These are phyloP conservation scores for Halictus rubicundus DNA, from an alignment of 1,140 invertebrate species.

Conservation along the genomic window DNA sequence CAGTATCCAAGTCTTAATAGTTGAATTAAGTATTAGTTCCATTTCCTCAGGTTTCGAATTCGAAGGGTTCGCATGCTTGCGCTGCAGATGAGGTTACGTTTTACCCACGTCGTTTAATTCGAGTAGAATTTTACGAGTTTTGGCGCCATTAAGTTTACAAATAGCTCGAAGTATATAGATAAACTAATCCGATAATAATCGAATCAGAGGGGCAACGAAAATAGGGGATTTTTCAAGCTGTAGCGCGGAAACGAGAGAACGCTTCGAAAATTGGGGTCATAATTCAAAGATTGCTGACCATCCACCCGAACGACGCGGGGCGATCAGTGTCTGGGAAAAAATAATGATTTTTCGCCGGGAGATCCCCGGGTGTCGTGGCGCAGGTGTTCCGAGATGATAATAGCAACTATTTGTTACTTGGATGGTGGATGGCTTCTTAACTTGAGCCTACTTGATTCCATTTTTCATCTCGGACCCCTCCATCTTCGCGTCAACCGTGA, in stretches of 20 bases:
- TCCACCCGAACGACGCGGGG: neutral
- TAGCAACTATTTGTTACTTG: neutral
- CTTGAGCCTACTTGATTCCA: neutral
- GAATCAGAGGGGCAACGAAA: neutral
- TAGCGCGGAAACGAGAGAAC: neutral
- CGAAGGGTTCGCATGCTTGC: too few species aligned
- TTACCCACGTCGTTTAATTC: too few species aligned
- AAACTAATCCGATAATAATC: neutral
- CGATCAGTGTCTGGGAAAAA: neutral
- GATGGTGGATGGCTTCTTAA: neutral
- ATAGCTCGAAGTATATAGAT: too few species aligned
- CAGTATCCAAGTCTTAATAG: too few species aligned
- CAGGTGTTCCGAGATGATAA: neutral
- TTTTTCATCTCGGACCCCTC: neutral
- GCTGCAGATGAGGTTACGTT: too few species aligned
- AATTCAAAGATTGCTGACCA: neutral
- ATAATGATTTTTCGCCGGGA: neutral
- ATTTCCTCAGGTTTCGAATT: too few species aligned
- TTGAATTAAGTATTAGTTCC: too few species aligned
- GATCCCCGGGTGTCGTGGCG: neutral
- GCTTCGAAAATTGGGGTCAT: neutral
- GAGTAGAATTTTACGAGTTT: too few species aligned
- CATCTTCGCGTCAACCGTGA: neutral
- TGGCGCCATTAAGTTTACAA: too few species aligned
- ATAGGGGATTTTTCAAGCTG: neutral